Percentiles rank a stretch among this genome's conserved stretches.
Evolutionary conservation across 2,113 vertebrate genomes (phyloP).

Genomic region (Poecile atricapillus): DNA sequence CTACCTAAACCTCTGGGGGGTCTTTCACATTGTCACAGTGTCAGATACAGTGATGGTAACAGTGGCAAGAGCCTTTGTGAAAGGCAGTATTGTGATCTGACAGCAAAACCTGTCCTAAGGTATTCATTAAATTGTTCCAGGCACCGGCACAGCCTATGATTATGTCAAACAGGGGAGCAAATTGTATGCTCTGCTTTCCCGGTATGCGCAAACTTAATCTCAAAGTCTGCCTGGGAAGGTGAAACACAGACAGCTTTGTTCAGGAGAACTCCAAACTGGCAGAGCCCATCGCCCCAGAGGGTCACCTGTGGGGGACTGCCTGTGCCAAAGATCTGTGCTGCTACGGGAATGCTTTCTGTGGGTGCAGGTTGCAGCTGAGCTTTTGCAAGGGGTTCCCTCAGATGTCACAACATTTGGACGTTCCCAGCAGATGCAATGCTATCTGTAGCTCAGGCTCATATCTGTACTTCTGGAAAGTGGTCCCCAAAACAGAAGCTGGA

Average conservation of each 20-base stretch:
- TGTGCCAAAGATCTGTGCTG: fast-evolving
- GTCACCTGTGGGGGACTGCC: fast-evolving
- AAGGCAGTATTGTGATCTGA: not conserved
- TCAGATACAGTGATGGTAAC: not conserved
- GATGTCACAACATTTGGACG: not conserved
- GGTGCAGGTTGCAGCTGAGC: not conserved
- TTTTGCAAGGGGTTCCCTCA: not conserved
- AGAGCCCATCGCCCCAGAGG: not conserved
- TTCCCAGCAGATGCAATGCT: not conserved
- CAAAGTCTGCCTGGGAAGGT: not conserved
- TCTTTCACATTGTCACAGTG: not conserved
- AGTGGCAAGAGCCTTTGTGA: not conserved
- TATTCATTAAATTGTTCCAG: conserved; percentile 45
- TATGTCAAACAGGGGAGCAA: not conserved
- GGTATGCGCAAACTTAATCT: fast-evolving
- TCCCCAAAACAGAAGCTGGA: not conserved
- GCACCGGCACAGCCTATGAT: not conserved
- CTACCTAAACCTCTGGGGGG: not conserved
- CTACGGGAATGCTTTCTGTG: fast-evolving
- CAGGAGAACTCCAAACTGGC: not conserved
- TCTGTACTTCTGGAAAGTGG: not conserved
- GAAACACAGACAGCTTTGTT: not conserved
- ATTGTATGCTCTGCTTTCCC: not conserved
- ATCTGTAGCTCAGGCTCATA: not conserved
- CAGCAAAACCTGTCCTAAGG: not conserved